Conservation (phyloP, 2,113 vertebrate species). For the Daphoenositta chrysoptera region DNA sequence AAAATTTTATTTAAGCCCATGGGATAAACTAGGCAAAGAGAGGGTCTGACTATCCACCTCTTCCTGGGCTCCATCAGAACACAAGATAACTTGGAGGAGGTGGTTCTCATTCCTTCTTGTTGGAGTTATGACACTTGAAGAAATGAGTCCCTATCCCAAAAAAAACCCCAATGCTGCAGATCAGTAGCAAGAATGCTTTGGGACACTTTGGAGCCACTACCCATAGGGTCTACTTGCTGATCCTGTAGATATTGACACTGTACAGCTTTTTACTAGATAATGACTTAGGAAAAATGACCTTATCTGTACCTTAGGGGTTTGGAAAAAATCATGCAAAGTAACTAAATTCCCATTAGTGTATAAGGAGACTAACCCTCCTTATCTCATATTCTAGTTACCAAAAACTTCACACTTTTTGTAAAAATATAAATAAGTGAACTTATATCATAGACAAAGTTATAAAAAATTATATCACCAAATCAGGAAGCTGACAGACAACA, state of each 20-base stretch:
- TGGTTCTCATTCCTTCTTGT: background rate
- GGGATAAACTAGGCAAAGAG: background rate
- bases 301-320: background rate
- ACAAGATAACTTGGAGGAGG: background rate
- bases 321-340: background rate
- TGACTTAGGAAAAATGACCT: background rate
- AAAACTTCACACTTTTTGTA: background rate
- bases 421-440: background rate
- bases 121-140: background rate
- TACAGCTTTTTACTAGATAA: background rate
- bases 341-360: background rate
- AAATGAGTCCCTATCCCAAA: background rate
- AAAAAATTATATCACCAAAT: background rate
- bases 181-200: background rate
- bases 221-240: background rate
- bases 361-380: background rate
- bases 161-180: background rate
- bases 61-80: background rate
- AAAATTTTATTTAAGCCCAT: background rate
- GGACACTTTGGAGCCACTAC: background rate
- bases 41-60: rapidly evolving
- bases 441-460: background rate
- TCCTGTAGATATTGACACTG: background rate
- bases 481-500: background rate
- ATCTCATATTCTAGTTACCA: background rate